Percentiles rank a stretch among this genome's conserved stretches.
phyloP scores from a whole-genome alignment of 2,888 invertebrate species.

The Pterostichus niger region DNA sequence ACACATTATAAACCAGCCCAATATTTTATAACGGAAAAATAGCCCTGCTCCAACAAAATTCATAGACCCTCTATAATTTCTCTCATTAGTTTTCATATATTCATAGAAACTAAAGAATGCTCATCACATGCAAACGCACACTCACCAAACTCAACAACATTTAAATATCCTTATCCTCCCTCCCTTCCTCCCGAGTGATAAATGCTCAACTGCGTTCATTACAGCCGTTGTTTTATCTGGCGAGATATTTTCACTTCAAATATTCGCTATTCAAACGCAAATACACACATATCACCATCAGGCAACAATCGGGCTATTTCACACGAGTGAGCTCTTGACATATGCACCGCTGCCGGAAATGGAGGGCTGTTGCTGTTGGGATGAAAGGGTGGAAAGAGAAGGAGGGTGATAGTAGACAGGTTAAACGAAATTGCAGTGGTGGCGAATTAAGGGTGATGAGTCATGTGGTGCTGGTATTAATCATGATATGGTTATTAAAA shows the following conservation, averaged over 20 bases:
- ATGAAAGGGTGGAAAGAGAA: not conserved
- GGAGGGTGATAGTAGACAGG: not conserved
- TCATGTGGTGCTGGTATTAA: no score
- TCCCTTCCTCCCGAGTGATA: not conserved
- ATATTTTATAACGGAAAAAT: no score
- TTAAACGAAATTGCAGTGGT: constrained; percentile 3
- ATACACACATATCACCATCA: constrained; percentile 61
- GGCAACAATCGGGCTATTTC: constrained; percentile 61
- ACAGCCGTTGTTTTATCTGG: constrained; percentile 61
- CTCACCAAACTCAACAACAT: not conserved
- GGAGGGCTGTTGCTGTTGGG: constrained; percentile 16
- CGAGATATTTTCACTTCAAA: constrained; percentile 60
- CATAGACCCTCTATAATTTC: not conserved
- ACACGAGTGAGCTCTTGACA: constrained; percentile 64
- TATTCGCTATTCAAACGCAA: constrained; percentile 58
- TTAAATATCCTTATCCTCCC: not conserved
- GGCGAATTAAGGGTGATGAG: not conserved
- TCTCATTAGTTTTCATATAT: not conserved
- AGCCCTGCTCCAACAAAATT: no score
- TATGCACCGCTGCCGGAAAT: constrained; percentile 54
- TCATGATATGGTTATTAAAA: no score
- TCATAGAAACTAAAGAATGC: constrained; percentile 3
- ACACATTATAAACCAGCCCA: no score
- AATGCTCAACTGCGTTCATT: constrained; percentile 54
- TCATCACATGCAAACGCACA: not conserved